phyloP scores from a whole-genome alignment of 2,888 invertebrate species.

The Synergus gifuensis region DNA sequence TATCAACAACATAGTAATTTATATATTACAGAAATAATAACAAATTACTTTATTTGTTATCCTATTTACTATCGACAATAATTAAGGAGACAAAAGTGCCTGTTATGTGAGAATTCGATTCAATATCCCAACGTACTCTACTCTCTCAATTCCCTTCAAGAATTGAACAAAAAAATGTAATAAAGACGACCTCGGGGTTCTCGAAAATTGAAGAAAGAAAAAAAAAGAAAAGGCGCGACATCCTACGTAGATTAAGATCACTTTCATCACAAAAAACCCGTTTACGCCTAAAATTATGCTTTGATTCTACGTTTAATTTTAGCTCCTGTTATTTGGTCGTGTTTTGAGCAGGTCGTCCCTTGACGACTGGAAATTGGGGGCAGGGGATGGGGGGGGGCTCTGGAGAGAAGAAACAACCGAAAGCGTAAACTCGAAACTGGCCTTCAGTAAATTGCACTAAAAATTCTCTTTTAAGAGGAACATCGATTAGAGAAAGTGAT shows the following conservation, averaged over 20 bases:
- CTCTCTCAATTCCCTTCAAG: neutral
- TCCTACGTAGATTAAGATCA: slow-evolving; percentile 38
- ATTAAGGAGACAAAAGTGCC: slow-evolving; percentile 31
- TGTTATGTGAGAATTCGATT: neutral
- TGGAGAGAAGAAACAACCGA: slow-evolving; percentile 14
- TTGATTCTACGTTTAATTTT: slow-evolving; percentile 50
- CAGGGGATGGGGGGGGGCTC: neutral
- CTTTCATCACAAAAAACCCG: slow-evolving; percentile 44
- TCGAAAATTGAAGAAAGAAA: slow-evolving; percentile 8
- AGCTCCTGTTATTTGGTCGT: slow-evolving; percentile 58
- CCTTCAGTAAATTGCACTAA: slow-evolving; percentile 35
- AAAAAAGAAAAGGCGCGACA: slow-evolving; percentile 26
- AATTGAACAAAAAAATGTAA: slow-evolving; percentile 3
- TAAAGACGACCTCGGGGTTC: slow-evolving; percentile 4
- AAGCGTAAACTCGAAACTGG: slow-evolving; percentile 14
- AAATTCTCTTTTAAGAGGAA: neutral
- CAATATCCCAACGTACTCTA: neutral
- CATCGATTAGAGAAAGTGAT: neutral
- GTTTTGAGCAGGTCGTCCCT: slow-evolving; percentile 57
- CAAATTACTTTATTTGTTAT: slow-evolving; percentile 36
- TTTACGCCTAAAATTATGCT: slow-evolving; percentile 55
- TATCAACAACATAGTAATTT: slow-evolving; percentile 41
- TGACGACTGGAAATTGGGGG: slow-evolving; percentile 48
- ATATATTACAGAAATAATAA: slow-evolving; percentile 40
- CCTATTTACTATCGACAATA: slow-evolving; percentile 41